phyloP scores from a whole-genome alignment of 2,797 vertebrate species.

The Periophthalmus magnuspinnatus region DNA sequence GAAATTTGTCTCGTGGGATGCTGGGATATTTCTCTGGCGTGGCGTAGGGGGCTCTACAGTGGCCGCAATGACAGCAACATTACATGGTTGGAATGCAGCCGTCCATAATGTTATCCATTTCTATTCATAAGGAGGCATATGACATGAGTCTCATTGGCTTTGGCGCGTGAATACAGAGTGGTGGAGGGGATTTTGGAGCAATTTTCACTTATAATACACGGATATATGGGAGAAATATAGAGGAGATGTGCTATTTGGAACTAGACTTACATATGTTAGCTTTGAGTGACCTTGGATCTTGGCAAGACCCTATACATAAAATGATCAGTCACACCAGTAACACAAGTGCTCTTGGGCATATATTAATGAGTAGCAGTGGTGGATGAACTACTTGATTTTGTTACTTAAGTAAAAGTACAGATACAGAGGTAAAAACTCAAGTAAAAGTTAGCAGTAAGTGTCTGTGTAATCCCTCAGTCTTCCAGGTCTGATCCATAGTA shows the following conservation, averaged over 20 bases:
- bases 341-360: background rate
- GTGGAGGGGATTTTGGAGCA: constrained; percentile 39
- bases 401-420: too few relatives aligned
- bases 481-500: too few relatives aligned
- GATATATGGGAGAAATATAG: constrained; percentile 52
- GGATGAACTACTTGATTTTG: too few relatives aligned
- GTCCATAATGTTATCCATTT: constrained; percentile 64
- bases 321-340: background rate
- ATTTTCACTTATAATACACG: constrained; percentile 60
- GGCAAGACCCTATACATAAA: background rate
- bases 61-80: constrained; percentile 66
- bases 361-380: background rate
- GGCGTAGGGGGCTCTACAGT: constrained; percentile 39
- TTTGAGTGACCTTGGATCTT: constrained; percentile 44
- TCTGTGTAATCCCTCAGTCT: too few relatives aligned
- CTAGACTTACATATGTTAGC: constrained; percentile 35
- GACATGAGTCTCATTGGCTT: constrained; percentile 52
- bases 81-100: constrained; percentile 66
- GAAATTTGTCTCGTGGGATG: constrained; percentile 66
- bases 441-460: too few relatives aligned
- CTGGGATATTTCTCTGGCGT: constrained; percentile 61
- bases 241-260: constrained; percentile 34
- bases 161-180: constrained; percentile 35
- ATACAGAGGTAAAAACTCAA: too few relatives aligned
- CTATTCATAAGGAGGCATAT: constrained; percentile 62